These are phyloP conservation scores for Trachelus stipa DNA, from an alignment of 2,888 invertebrate species.

Conservation along the genomic window DNA sequence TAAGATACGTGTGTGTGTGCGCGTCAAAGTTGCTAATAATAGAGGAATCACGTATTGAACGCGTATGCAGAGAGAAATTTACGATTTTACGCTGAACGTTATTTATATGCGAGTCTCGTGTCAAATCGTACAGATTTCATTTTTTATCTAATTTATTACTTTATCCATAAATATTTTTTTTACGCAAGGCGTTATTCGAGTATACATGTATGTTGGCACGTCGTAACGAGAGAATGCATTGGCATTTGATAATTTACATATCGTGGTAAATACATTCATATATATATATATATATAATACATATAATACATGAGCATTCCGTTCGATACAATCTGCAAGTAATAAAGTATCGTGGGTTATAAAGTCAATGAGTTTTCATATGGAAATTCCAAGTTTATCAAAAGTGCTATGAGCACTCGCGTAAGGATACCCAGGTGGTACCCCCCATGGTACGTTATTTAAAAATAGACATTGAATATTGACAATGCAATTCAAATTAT, in stretches of 20 bases:
- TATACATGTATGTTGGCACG: not conserved
- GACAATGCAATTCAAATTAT: not conserved
- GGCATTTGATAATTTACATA: conserved; percentile 33
- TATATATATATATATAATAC: conserved; percentile 22
- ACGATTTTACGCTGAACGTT: not conserved
- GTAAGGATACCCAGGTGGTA: not conserved
- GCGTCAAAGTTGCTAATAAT: not conserved
- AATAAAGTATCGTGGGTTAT: not conserved
- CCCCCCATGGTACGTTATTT: not conserved
- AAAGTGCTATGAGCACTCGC: not conserved
- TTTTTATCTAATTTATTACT: not conserved
- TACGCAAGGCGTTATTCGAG: not conserved
- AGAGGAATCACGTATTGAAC: not conserved
- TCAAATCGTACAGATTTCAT: not conserved
- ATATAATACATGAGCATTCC: conserved; percentile 20
- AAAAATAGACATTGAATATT: not conserved
- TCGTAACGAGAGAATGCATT: not conserved
- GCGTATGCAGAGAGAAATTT: not conserved
- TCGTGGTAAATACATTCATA: conserved; percentile 27
- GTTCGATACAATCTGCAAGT: conserved; percentile 16
- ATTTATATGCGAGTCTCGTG: not conserved
- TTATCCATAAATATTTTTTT: too few species aligned
- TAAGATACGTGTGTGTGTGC: too few species aligned
- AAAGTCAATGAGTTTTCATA: conserved; percentile 8
- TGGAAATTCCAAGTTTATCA: conserved; percentile 1